phyloP scores from a whole-genome alignment of 2,888 invertebrate genomes.

The Craniophora ligustri region DNA sequence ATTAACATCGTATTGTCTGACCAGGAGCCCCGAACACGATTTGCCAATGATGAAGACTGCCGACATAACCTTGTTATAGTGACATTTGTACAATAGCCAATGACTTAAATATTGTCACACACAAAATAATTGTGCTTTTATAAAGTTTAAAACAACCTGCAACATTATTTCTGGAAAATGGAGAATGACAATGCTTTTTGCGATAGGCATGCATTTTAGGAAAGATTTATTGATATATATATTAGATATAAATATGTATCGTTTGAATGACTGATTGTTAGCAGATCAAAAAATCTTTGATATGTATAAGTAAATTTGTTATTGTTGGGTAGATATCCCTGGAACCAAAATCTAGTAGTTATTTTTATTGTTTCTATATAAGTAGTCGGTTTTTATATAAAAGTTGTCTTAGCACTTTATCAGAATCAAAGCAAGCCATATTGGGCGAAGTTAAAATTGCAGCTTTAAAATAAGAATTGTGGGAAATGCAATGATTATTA shows the following conservation, averaged over 20 bases:
- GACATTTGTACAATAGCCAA: constrained; percentile 10
- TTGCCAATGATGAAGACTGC: constrained; percentile 73
- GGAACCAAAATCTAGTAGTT: constrained; percentile 15
- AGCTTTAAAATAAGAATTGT: constrained; percentile 39
- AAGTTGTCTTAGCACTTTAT: constrained; percentile 1
- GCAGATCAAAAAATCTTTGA: neutral
- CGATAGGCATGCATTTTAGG: constrained; percentile 27
- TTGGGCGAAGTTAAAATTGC: constrained; percentile 22
- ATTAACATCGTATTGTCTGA: constrained; percentile 44
- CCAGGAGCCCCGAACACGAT: constrained; percentile 79
- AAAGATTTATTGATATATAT: too few relatives aligned
- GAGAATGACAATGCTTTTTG: neutral
- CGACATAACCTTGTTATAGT: constrained; percentile 77
- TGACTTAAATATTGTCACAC: constrained; percentile 1
- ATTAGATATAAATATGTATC: too few relatives aligned
- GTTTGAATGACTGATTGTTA: constrained; percentile 1
- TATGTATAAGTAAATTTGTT: too few relatives aligned
- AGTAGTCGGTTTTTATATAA: neutral
- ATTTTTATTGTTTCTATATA: neutral
- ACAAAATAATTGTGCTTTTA: constrained; percentile 10
- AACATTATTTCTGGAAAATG: neutral
- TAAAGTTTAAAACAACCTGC: neutral
- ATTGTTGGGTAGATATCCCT: neutral
- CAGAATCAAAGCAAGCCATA: constrained; percentile 20
- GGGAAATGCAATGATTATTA: constrained; percentile 34